A percentile compares a stretch with the other conserved stretches of the same genome.
Evolutionary conservation across 2,113 vertebrate genomes (phyloP).

Genomic region (Odocoileus virginianus): DNA sequence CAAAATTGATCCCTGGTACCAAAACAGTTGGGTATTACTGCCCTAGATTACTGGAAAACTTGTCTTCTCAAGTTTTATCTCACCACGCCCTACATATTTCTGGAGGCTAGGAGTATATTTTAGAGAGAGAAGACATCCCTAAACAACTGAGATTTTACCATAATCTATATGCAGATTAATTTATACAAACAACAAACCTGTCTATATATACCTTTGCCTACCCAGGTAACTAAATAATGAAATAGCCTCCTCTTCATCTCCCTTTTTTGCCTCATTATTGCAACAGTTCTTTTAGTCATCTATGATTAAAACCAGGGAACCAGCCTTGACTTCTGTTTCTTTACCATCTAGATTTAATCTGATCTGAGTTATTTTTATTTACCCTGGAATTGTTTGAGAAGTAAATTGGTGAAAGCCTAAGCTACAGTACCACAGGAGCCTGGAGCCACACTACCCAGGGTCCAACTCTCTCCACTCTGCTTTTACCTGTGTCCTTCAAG

Average conservation of each 20-base stretch:
- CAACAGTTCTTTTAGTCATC: background rate
- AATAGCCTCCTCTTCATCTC: background rate
- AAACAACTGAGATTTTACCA: background rate
- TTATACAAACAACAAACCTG: background rate
- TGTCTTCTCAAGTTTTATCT: background rate
- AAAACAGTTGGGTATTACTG: background rate
- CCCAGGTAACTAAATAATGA: background rate
- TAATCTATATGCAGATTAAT: slow-evolving; percentile 4
- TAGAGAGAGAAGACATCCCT: background rate
- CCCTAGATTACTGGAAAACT: background rate
- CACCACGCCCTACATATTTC: background rate
- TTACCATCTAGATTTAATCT: background rate
- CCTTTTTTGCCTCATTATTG: background rate
- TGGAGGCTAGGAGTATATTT: background rate
- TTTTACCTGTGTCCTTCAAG: background rate
- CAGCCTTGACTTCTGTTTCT: background rate
- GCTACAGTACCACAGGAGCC: background rate
- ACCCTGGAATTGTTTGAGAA: background rate
- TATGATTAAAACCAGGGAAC: background rate
- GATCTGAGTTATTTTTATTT: background rate
- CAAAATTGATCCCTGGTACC: background rate
- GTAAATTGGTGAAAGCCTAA: background rate
- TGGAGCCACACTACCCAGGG: background rate
- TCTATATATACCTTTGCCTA: background rate
- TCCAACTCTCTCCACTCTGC: background rate